phyloP scores from a whole-genome alignment of 2,888 invertebrate species.

The Glyphotaelius pellucidus region DNA sequence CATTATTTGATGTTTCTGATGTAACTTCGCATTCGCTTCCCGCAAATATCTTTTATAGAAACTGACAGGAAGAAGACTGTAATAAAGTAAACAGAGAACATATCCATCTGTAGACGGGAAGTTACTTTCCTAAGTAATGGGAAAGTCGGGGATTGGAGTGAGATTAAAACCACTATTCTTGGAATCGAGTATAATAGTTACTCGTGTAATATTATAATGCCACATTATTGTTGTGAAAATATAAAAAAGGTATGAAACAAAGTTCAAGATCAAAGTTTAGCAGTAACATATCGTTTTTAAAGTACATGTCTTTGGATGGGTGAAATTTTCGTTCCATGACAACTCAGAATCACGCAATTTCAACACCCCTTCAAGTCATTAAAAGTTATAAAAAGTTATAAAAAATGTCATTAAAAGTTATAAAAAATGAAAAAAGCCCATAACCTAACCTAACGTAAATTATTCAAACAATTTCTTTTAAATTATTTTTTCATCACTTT shows the following conservation, averaged over 20 bases:
- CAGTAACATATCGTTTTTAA: no score
- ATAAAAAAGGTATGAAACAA: not conserved
- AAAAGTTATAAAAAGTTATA: no score
- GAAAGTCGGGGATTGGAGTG: not conserved
- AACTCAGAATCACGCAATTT: no score
- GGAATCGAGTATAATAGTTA: not conserved
- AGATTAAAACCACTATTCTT: not conserved
- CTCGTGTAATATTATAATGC: not conserved
- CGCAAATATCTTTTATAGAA: not conserved
- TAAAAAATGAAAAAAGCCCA: no score
- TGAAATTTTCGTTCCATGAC: no score
- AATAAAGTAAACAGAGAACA: conserved; percentile 17
- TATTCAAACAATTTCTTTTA: no score
- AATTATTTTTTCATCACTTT: no score
- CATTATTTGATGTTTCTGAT: not conserved
- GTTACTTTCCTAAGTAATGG: conserved; percentile 4
- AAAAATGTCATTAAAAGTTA: no score
- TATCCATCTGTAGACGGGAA: not conserved
- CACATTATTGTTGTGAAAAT: not conserved
- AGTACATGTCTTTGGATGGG: no score
- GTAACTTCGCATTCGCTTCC: not conserved
- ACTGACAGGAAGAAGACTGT: not conserved
- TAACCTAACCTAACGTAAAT: no score
- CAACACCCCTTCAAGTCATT: no score
- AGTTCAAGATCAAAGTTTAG: no score